Evolutionary conservation across 1,140 invertebrate species (phyloP), one percentile per base, ranked within the genome.

Genomic region (Neodiprion pinetum): DNA sequence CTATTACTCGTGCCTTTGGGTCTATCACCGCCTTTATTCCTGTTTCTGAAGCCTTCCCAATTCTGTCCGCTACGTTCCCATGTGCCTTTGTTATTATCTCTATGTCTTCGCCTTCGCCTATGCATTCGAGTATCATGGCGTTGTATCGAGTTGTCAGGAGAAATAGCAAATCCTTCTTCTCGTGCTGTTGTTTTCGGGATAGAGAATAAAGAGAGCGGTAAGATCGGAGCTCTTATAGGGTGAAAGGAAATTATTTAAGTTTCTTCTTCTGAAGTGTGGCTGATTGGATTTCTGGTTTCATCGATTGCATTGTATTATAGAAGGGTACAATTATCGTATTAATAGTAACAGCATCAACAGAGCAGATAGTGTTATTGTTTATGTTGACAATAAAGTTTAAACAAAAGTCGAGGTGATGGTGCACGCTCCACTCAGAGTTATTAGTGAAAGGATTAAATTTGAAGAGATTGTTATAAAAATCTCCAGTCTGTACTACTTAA

Each of bases 21-120:
- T 99, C 98, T 76, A 99, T 97, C 0, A 99, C 95, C 14, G 96
- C 97, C 78, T 98, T 94, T 69, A 98, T 97, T 48, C 97, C 97
- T 74, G 96, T 98, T 85, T 99, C 97, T 2, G 97, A 95, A 8
- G 94, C 93, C 85, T 96, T 96, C 0, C 95, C 95, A 76, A 96
- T 96, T 82, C 92, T 91, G 87, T 99, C 98, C 7, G 95, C 91
- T 10, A 99, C 97, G 92, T 98, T 98, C 9, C 98, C 98, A 88
- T 99, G 96, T 11, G 98, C 97, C 88, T 95, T 94, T 3, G 98
- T 99, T 65, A 98, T 93, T 53, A 99, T 97, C 85, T 98, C 97
- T 75, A 99, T 91, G 79, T 92, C 92, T 72, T 94, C 93, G 21
- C 91, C 93, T 74, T 95, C 93, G 53, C 93, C 94, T 21, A 92